phyloP scores from a whole-genome alignment of 2,113 vertebrate species.

The Elephantulus edwardii region DNA sequence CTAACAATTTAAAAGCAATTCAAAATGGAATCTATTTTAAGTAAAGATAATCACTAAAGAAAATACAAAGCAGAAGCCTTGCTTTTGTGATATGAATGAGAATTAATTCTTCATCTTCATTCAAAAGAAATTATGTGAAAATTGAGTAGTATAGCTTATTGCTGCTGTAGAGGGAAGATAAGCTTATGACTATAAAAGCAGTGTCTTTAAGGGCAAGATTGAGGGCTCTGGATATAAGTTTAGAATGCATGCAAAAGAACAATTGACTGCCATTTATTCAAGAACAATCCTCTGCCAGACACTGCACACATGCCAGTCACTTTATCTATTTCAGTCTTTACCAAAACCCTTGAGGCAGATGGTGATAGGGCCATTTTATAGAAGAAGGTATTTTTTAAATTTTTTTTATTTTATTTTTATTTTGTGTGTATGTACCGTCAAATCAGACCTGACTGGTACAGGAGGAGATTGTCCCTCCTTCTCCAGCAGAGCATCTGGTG shows the following conservation, averaged over 20 bases:
- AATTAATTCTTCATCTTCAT: constrained; percentile 34
- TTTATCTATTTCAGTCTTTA: neutral
- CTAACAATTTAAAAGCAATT: neutral
- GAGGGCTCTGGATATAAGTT: neutral
- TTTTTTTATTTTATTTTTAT: too few relatives aligned
- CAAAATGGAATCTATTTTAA: neutral
- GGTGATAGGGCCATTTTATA: neutral
- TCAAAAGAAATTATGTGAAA: constrained; percentile 9
- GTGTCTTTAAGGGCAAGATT: constrained; percentile 29
- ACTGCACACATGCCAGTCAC: neutral
- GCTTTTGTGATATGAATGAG: neutral
- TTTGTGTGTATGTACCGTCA: too few relatives aligned
- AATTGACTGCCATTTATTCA: neutral
- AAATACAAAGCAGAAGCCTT: neutral
- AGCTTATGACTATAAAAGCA: neutral
- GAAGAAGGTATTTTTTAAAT: neutral
- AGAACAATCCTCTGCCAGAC: neutral
- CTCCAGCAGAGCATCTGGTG: too few relatives aligned
- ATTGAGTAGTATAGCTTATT: neutral
- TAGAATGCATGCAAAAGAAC: constrained; percentile 14
- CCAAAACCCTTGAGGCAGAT: neutral
- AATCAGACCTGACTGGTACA: too few relatives aligned
- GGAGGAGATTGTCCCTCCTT: too few relatives aligned
- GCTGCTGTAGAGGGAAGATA: neutral
- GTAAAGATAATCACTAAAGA: constrained; percentile 19